A percentile compares a stretch with the other conserved stretches of the same genome.
These are phyloP conservation scores for Anomalospiza imberbis DNA, from an alignment of 2,797 vertebrate species.

Conservation along the genomic window DNA sequence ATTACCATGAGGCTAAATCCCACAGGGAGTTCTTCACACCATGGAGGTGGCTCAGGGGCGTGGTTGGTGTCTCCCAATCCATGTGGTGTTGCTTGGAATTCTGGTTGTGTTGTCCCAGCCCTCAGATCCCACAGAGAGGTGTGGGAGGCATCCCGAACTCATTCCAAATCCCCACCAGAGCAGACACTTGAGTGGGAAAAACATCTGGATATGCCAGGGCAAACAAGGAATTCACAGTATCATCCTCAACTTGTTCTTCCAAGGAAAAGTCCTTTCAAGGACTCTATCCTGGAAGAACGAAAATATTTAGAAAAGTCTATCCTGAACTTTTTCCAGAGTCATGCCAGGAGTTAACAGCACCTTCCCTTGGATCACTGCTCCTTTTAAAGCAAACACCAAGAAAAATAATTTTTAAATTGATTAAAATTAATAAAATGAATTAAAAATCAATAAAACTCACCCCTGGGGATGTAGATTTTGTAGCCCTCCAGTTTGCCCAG, in stretches of 20 bases:
- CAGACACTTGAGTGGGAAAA: background rate
- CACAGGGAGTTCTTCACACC: fast-evolving
- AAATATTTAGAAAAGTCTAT: background rate
- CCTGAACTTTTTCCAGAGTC: background rate
- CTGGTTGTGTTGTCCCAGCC: background rate
- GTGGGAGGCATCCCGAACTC: fast-evolving
- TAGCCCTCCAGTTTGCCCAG: conserved; percentile 79
- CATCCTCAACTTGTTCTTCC: background rate
- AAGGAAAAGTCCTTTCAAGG: background rate
- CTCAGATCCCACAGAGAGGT: background rate
- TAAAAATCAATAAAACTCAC: conserved; percentile 42
- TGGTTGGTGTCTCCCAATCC: background rate
- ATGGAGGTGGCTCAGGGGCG: fast-evolving
- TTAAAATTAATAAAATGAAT: background rate
- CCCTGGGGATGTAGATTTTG: conserved; percentile 86
- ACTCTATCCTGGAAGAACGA: background rate
- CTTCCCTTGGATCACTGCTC: background rate
- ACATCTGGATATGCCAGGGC: background rate
- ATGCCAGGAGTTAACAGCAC: background rate
- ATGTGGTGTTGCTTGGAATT: background rate
- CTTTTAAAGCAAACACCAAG: background rate
- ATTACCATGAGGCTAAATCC: background rate
- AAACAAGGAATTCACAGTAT: background rate
- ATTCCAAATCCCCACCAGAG: background rate
- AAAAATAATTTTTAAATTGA: background rate